Percentiles rank a stretch among this genome's conserved stretches.
These are phyloP conservation scores for Aphelenchoides besseyi DNA, from an alignment of 1,140 invertebrate genomes.

Conservation along the genomic window DNA sequence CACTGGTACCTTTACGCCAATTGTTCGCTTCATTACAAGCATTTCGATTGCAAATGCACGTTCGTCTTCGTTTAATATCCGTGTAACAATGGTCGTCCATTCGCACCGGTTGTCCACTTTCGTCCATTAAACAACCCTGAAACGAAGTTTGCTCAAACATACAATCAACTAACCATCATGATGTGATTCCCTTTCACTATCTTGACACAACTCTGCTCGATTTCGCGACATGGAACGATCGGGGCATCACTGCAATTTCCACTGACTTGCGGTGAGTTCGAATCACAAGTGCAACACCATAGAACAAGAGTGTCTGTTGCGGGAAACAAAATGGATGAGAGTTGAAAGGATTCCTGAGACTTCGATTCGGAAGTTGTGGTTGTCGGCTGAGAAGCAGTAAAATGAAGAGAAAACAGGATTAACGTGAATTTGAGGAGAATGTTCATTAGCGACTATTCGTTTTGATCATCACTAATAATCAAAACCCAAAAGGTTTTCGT, in stretches of 20 bases:
- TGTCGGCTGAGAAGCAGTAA: too few species aligned
- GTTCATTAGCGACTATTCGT: too few species aligned
- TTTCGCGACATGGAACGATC: background rate
- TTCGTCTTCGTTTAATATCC: background rate
- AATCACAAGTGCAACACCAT: background rate
- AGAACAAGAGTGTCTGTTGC: background rate
- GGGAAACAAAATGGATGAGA: too few species aligned
- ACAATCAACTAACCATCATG: background rate
- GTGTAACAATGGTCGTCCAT: slow-evolving; percentile 1
- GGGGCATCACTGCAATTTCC: background rate
- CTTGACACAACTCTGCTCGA: background rate
- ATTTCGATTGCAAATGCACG: background rate
- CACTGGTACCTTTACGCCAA: too few species aligned
- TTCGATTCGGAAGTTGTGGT: too few species aligned
- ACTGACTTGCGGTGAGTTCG: background rate
- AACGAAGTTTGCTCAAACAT: background rate
- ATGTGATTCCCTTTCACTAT: background rate
- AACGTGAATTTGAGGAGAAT: too few species aligned
- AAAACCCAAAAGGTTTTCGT: too few species aligned
- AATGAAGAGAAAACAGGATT: too few species aligned
- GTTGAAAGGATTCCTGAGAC: too few species aligned
- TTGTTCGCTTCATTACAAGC: background rate
- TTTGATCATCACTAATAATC: too few species aligned
- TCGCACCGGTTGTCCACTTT: background rate
- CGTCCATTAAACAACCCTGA: background rate